Base-by-base conservation (phyloP, 2,888 invertebrate genomes). In the Linnaemya tessellans region DNA sequence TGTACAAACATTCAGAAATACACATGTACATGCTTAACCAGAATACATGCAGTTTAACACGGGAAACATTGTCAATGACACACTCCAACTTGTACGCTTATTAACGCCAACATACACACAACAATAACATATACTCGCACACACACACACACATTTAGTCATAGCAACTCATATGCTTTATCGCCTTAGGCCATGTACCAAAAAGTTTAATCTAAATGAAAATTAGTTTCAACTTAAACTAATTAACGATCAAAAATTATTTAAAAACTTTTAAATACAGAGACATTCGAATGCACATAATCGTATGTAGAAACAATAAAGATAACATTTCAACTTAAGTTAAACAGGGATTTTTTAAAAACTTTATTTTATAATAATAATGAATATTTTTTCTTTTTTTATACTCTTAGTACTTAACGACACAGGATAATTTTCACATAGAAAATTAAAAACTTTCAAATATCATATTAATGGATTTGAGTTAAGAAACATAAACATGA, bases 41-140 rank as follows among this genome's bases (percentile, higher is more conserved):
- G 56, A 62, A 54, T 56, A 74, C 70, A 75, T 75, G 56, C 49
- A 70, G 18, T 70, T 65, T 41, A 65, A 68, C 73, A 54, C 46
- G 58, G 25, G 18, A n/a, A 70, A 75, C 38, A 71, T 46, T 74
- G 67, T 62, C 11, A 43, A 13, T 49, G 49, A 71, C 18, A 56
- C 25, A 41, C 60, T 18, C 51, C 41, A 10, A 41, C 4, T 22
- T 60, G 30, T 20, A 13, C 8, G 20, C 60, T 30, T 51, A 13
- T 64, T 18, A 64, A 64, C 22, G 22, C 5, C 20, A 10, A 41
- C 18, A 62, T n/a, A 41, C 15, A 43, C 62, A 15, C 20, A 43
- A 30, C 5, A 25, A n/a, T 10, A n/a, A 35, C 20, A 35, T 0
- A 41, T 20, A 20, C 38, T 2, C 64, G 4, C 1, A 15, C n/a